Evolutionary conservation across 2,888 invertebrate species (phyloP).

Genomic region (Colletes collaris): DNA sequence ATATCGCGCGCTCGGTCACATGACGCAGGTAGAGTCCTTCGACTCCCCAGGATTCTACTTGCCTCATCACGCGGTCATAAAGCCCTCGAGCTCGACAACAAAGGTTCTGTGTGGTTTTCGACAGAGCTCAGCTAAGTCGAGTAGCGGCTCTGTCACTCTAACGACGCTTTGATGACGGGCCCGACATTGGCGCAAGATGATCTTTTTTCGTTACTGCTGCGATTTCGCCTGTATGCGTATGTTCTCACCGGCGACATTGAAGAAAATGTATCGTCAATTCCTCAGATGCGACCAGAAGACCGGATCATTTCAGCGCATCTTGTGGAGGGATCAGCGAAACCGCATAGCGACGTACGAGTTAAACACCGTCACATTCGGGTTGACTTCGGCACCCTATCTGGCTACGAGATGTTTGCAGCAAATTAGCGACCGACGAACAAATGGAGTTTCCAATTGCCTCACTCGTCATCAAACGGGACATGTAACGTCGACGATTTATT

Average conservation of each 20-base stretch:
- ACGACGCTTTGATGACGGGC: conserved; percentile 6
- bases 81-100: no score
- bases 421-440: no score
- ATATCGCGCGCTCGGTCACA: no score
- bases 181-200: conserved; percentile 19
- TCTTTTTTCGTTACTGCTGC: background rate
- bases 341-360: background rate
- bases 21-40: no score
- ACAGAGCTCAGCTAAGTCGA: background rate
- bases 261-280: conserved; percentile 27
- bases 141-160: conserved; percentile 3
- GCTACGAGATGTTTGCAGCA: no score
- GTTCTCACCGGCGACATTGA: conserved; percentile 18
- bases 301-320: background rate
- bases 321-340: background rate
- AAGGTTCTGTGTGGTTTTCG: no score
- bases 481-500: no score
- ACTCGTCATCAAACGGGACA: no score
- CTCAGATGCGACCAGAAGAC: no score
- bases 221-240: conserved; percentile 3
- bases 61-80: no score
- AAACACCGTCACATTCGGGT: background rate
- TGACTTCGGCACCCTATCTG: background rate
- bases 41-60: no score
- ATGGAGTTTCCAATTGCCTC: no score